Evolutionary conservation across 1,140 invertebrate genomes (phyloP), one percentile per base, ranked within the genome.

Genomic region (Ceratina japonica): DNA sequence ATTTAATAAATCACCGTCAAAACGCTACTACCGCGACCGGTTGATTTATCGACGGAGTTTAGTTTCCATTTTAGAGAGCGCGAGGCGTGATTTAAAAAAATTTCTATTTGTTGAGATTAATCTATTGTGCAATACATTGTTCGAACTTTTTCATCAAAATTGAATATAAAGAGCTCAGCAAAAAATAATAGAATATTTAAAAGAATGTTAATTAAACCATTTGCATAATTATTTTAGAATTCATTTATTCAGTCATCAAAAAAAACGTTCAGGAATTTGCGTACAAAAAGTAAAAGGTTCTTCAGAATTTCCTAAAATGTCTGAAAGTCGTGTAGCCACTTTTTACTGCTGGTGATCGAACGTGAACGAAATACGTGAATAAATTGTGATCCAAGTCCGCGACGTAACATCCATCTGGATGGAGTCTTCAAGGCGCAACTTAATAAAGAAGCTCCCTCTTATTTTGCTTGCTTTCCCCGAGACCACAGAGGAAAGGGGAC

Each of bases 301-400:
- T 44, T 10, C 37, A 20, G 56, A 37, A 31, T 64, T 59, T 63
- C 72, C 75, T 69, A 58, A 71, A 68, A 82, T 62, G 62, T 15
- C 27, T 52, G 61, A 56, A 75, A 82, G 72, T 61, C 20, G 69
- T 59, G 69, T 61, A 56, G 69, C 56, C 31, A 37, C 2, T 18
- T 63, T 63, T 31, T 71, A 16, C 22, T 51, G 20, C 4, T 31
- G 2, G 27, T 31, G 27, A 61, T 64, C 49, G 70, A 61, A 82
- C 80, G 72, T 72, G 82, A 82, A 75, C 51, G 76, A 79, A 81
- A 81, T 84, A 62, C 75, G 56, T 59, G 82, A 81, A 61, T 62
- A 24, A 12, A 18, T 75, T 56, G 76, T 78, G 82, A 84, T 78
- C 72, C 37, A 71, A 81, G 75, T 66, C 54, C 51, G 71, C 16